A percentile compares a stretch with the other conserved stretches of the same genome.
Evolutionary conservation across 1,140 invertebrate species (phyloP).

Genomic region (Muscidifurax raptorellus): DNA sequence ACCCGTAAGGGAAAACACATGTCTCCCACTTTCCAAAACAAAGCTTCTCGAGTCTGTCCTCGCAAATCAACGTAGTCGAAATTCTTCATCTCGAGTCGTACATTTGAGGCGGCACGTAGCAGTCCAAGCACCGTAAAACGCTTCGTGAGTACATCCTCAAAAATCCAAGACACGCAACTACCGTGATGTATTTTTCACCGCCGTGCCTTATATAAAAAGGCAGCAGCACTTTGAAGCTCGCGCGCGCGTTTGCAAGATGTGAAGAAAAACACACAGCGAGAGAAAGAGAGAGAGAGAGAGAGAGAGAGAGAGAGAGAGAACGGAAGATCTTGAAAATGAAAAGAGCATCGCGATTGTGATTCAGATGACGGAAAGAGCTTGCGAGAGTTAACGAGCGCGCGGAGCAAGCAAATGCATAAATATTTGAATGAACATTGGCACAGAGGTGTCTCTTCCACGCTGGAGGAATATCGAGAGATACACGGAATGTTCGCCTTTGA

Average conservation of each 20-base stretch:
- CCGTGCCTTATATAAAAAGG: background rate
- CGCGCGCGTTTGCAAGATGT: background rate
- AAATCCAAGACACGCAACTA: background rate
- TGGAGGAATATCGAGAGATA: background rate
- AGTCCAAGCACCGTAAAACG: background rate
- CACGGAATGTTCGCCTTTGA: no score
- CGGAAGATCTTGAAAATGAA: background rate
- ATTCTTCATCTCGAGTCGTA: background rate
- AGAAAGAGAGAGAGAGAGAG: background rate
- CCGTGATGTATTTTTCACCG: background rate
- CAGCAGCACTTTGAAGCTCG: slow-evolving; percentile 11
- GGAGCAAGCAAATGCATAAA: background rate
- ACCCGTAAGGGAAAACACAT: no score
- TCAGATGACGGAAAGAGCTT: background rate
- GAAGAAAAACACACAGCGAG: background rate
- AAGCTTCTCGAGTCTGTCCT: background rate
- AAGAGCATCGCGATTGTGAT: background rate
- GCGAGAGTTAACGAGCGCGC: slow-evolving; percentile 2
- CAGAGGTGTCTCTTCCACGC: no score
- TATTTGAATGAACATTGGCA: slow-evolving; percentile 11
- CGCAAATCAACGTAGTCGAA: background rate
- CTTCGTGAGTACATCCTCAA: background rate
- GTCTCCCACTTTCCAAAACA: background rate
- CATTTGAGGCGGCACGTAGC: no score
- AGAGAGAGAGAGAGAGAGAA: no score